Base-by-base conservation (phyloP, 2,888 invertebrate species). In the Torymus aiolomorphi region DNA sequence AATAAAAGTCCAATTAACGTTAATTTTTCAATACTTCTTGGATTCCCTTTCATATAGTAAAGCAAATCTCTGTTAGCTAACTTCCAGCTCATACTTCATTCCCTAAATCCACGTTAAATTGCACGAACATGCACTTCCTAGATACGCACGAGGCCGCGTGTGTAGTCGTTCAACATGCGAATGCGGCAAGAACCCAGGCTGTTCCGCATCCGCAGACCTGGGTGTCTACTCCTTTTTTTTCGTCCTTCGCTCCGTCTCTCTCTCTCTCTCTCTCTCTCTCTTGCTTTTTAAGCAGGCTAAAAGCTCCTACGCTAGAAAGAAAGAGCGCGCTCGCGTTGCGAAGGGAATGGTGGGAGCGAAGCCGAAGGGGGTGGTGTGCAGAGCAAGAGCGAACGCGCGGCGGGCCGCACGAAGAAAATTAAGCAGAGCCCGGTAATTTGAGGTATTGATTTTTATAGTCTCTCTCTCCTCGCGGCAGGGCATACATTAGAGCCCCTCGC, bases 391-490 rank as follows among this genome's bases (percentile, higher is more conserved):
- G 75, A 78, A 42, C 42, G 82, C 67, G 81, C 14, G 49, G 18
- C 82, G 81, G 82, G 83, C 77, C 83, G 82, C 87, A 86, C 84
- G 87, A 88, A 89, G 89, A 89, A 90, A 90, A 90, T 90, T 90
- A 90, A 90, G 89, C 89, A 89, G 88, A 88, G 89, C 90, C 89
- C 87, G 89, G 90, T 90, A 90, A 90, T 90, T 90, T 90, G 88
- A 90, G 90, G 89, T 90, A 90, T 90, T 90, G 90, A 90, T 90
- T 90, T 90, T 90, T 90, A 90, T 90, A 90, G 89, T 88, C 89
- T 88, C 86, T 88, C 88, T 88, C 88, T 87, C 87, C 87, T 54
- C 70, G 54, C 73, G 66, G 67, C 77, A 59, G 87, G 87, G 90
- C 89, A 90, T 89, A 89, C 87, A 90, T 90, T 90, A 90, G 87